Evolutionary conservation across 1,140 invertebrate species (phyloP).

Genomic region (Drosophila gunungcola): DNA sequence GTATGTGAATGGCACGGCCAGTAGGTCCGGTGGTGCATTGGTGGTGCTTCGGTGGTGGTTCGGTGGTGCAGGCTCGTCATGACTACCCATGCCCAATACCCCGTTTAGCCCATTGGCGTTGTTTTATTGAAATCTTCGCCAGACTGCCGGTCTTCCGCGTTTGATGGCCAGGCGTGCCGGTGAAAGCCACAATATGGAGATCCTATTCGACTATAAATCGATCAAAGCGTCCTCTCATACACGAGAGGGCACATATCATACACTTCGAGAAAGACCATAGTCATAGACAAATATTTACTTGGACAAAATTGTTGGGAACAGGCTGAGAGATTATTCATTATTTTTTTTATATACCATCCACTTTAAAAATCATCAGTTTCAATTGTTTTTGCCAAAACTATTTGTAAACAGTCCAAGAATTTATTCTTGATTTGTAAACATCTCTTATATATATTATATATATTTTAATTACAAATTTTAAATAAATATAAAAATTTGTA

Average conservation of each 20-base stretch:
- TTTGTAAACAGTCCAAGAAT: no score
- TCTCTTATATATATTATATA: no score
- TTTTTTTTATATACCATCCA: no score
- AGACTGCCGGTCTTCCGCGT: constrained; percentile 79
- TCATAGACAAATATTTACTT: no score
- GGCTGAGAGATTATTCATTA: no score
- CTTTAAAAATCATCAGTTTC: no score
- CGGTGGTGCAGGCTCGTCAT: constrained; percentile 22
- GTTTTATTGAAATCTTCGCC: constrained; percentile 70
- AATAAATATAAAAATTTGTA: no score
- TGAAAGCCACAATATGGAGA: constrained; percentile 16
- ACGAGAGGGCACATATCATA: neutral
- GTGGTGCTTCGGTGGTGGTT: constrained; percentile 2
- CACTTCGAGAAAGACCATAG: constrained; percentile 1
- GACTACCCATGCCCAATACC: constrained; percentile 48
- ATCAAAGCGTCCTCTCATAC: constrained; percentile 5
- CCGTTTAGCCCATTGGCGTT: constrained; percentile 64
- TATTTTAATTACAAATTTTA: no score
- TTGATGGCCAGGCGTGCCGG: constrained; percentile 49
- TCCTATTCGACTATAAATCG: constrained; percentile 22
- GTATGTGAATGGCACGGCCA: constrained; percentile 53
- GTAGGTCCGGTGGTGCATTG: neutral
- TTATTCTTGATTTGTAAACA: no score
- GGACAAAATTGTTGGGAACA: no score
- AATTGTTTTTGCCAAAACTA: no score